Percentiles rank a stretch among this genome's conserved stretches.
Conservation (phyloP, 1,140 invertebrate species). For the Lethrus apterus region DNA sequence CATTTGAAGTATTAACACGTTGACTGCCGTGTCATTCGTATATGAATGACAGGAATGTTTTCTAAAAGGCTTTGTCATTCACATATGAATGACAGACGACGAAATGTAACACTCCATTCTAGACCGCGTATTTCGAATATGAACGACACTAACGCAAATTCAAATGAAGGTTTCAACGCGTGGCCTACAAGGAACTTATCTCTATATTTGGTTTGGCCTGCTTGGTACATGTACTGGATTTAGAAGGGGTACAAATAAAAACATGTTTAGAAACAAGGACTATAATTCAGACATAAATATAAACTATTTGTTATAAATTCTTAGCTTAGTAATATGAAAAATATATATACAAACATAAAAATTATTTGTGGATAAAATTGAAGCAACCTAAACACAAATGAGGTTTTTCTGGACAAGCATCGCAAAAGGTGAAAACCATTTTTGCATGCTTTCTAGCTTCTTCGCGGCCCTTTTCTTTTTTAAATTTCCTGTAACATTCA, state of each 20-base stretch:
- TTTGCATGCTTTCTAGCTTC: background rate
- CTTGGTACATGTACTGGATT: background rate
- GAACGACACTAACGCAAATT: background rate
- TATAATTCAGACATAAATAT: background rate
- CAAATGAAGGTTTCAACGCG: background rate
- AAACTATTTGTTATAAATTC: background rate
- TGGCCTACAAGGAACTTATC: background rate
- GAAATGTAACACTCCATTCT: no score
- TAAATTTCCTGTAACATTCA: background rate
- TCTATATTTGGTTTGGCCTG: background rate
- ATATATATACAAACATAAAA: background rate
- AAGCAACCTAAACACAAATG: background rate
- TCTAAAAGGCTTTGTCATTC: no score
- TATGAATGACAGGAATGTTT: constrained; percentile 4
- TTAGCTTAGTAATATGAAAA: background rate
- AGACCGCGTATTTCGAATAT: no score
- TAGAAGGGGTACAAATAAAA: background rate
- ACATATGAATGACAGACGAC: no score
- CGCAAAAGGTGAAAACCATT: constrained; percentile 1
- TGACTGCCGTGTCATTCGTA: background rate
- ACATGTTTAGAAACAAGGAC: background rate
- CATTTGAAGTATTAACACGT: no score
- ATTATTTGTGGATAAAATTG: background rate
- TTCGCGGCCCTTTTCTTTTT: background rate
- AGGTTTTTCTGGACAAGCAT: background rate